Evolutionary conservation across 2,888 invertebrate species (phyloP), one percentile per base, ranked within the genome.

Genomic region (Pemphredon lugubris): DNA sequence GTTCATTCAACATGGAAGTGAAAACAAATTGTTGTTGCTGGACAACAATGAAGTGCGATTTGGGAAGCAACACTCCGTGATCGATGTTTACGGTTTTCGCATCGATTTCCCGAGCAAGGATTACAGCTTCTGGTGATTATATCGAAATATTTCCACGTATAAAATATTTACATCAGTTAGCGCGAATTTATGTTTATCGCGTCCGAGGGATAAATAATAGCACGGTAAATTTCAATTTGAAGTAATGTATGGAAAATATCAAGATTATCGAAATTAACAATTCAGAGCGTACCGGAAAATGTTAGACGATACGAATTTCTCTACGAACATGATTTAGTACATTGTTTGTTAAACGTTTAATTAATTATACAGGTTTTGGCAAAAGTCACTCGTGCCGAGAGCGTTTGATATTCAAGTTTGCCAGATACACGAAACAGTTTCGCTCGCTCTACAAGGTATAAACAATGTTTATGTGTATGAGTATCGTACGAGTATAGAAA

Each of bases 51-150:
- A 63, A 26, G 16, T 53, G 1, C 63, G 67, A 26, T 69, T 72
- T 2, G 73, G 77, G 3, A 64, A 60, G 1, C 64, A 21, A 5
- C 68, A 67, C 16, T 81, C 83, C 3, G 51, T 77, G 2, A 80
- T 86, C 2, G 86, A 89, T 72, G 67, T 91, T 37, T 91, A 90
- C 58, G 84, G 87, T 20, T 88, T 90, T 63, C 71, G 57, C 21
- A 72, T 88, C 44, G 73, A 83, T 44, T 59, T 75, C 14, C 11
- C 26, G 0, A 65, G 50, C 21, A 57, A 77, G 6, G 44, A 44
- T 13, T 74, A 67, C 2, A 61, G 85, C 57, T 86, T 84, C 30
- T 88, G 89, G 90, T 90, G 84, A 83, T 67, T 60, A 23, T 3
- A 6, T 61, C 32, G 5, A 13, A 14, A 16, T 7, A n/a, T n/a